A percentile compares a stretch with the other conserved stretches of the same genome.
Evolutionary conservation across 2,888 invertebrate species (phyloP).

Genomic region (Andricus curvator): DNA sequence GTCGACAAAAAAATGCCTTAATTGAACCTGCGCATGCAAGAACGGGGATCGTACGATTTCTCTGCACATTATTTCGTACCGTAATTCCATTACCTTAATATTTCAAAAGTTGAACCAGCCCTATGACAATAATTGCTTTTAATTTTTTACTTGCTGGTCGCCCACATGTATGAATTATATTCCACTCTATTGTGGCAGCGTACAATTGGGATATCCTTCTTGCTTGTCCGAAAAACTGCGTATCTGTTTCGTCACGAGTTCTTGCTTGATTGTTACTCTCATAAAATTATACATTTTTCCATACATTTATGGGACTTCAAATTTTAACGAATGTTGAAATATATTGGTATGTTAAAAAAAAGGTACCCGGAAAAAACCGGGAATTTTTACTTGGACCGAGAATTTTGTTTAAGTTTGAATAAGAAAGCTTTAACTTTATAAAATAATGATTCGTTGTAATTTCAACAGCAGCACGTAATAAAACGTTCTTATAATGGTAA

Average conservation of each 20-base stretch:
- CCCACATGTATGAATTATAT: slow-evolving; percentile 2
- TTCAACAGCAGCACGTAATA: too few species aligned
- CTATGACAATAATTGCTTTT: slow-evolving; percentile 37
- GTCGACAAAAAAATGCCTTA: slow-evolving; percentile 35
- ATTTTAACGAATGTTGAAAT: too few species aligned
- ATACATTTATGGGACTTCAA: too few species aligned
- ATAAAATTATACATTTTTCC: too few species aligned
- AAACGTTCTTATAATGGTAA: too few species aligned
- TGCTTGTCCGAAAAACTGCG: background rate
- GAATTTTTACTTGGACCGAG: too few species aligned
- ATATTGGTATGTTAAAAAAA: too few species aligned
- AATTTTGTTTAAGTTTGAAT: too few species aligned
- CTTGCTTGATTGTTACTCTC: too few species aligned
- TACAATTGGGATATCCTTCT: background rate
- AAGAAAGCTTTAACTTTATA: too few species aligned
- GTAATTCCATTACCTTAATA: slow-evolving; percentile 40
- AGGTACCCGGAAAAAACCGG: too few species aligned
- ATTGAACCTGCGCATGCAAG: slow-evolving; percentile 40
- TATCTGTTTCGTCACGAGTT: background rate
- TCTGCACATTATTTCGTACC: slow-evolving; percentile 34
- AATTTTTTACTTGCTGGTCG: slow-evolving; percentile 12
- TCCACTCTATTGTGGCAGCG: background rate
- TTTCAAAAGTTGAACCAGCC: slow-evolving; percentile 27
- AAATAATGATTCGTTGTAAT: too few species aligned
- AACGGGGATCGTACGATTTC: slow-evolving; percentile 40